Evolutionary conservation across 2,113 vertebrate genomes (phyloP), one percentile per base, ranked within the genome.

Genomic region (Labeo rohita): DNA sequence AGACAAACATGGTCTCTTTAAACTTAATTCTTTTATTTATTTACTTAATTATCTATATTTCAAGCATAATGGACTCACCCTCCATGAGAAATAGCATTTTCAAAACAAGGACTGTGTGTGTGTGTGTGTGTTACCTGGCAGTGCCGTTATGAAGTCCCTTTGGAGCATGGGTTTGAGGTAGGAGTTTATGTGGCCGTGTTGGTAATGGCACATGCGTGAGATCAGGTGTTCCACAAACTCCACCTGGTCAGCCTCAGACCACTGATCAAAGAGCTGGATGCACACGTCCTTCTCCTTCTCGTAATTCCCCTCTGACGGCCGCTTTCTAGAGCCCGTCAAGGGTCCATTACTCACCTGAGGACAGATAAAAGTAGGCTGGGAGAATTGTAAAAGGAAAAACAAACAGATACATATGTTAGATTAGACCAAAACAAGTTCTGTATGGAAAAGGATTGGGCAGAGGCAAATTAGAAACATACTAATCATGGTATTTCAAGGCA

Each of bases 81-180:
- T 43, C 15, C 16, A 5, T 21, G 8, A 70, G 39, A 70, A 43
- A 43, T 18, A 16, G 8, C 66, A 18, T 39, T 43, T 70, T 61
- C n/a, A 4, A 28, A 84, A 1, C 34, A 74, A 18, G 2, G 21
- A 80, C 7, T 28, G 39, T 15, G 0, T 3, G 16, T 3, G 66
- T 18, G 3, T 28, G 39, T 15, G 0, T 4, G 18, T 3, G 68
- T n/a, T 95, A 98, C 98, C 98, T 96, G 98, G 98, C 92, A 99
- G 92, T 0, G 98, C 98, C 52, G 98, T 99, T 92, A 99, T 99
- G 91, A 99, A 99, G 95, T 99, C 98, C 93, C 98, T 96, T 92
- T 99, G 98, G 90, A 99, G 96, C 98, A 99, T 99, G 93, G 98
- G 98, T 95, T 99, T 99, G 96, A 99, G 95, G 94, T 99, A 99